Evolutionary conservation across 2,113 vertebrate genomes (phyloP).

Genomic region (Cyphomyrus plagiostoma): DNA sequence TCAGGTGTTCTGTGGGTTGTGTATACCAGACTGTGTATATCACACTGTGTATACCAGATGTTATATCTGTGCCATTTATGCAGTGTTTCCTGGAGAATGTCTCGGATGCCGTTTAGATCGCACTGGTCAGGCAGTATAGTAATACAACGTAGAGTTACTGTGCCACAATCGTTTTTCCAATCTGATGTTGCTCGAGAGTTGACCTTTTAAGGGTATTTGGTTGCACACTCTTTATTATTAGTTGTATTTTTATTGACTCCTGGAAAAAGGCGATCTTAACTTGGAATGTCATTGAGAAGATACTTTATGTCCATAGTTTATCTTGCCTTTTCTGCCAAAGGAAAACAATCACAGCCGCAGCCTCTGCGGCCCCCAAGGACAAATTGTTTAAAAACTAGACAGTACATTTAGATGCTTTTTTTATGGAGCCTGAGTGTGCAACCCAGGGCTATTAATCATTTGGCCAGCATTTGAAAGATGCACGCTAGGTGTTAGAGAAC

Average conservation of each 20-base stretch:
- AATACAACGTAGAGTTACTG: not conserved
- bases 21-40: not conserved
- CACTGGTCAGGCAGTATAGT: not conserved
- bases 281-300: constrained; percentile 16
- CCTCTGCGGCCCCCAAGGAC: constrained; percentile 26
- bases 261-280: constrained; percentile 19
- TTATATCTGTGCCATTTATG: not conserved
- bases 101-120: not conserved
- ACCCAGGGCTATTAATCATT: constrained; percentile 38
- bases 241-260: not conserved
- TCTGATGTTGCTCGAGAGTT: not conserved
- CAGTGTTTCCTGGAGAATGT: not conserved
- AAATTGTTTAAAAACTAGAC: constrained; percentile 32
- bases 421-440: constrained; percentile 35
- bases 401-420: constrained; percentile 22
- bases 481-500: constrained; percentile 21
- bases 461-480: constrained; percentile 32
- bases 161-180: not conserved
- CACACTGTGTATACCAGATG: not conserved
- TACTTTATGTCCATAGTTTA: constrained; percentile 1
- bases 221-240: not conserved
- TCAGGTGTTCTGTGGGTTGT: not conserved
- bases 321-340: constrained; percentile 18
- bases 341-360: constrained; percentile 22
- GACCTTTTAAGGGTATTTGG: constrained; percentile 6